Base-by-base conservation (phyloP, 2,888 invertebrate genomes). In the Lithodes maja region DNA sequence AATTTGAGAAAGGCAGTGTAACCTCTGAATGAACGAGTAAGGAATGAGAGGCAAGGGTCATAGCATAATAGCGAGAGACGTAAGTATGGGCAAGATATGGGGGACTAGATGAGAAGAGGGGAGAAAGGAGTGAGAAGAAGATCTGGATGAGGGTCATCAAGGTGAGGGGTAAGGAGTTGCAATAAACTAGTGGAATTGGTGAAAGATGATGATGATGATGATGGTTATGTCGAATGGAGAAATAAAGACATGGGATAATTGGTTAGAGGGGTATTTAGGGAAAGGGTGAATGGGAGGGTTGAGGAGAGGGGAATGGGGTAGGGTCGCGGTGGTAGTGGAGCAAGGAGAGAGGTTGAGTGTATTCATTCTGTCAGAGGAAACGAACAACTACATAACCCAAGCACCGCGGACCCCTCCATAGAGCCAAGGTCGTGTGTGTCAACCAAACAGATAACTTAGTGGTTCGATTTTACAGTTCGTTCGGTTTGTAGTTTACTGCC, bases 341-440 rank as follows among this genome's bases (percentile, higher is more conserved):
- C 78, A n/a, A n/a, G 52, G 78, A 52, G 78, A 52, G 52, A 78
- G 78, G 52, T 78, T 9, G 78, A 49, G 15, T 53, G 52, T 78
- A 33, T 17, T 33, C 7, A 77, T 9, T 33, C 49, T 49, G 77
- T 49, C 12, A 3, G 17, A 5, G 7, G 61, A 61, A 1, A 7
- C 7, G 61, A 61, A 61, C 7, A 61, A 12, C 12, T 61, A 61
- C 61, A 61, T 1, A 61, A 33, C 12, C 61, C 61, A 61, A 12
- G 61, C 61, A 61, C 61, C 61, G 61, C 7, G 61, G 12, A 61
- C 12, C 12, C 5, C 7, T 61, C 33, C 33, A 33, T 5, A 61
- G 0, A 7, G 61, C 61, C 61, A 61, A 61, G 61, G 61, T 61
- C 61, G 61, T 61, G 61, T 61, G 61, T 61, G 61, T 7, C 61